Evolutionary conservation across 1,140 invertebrate genomes (phyloP).

Genomic region (Atta texana): DNA sequence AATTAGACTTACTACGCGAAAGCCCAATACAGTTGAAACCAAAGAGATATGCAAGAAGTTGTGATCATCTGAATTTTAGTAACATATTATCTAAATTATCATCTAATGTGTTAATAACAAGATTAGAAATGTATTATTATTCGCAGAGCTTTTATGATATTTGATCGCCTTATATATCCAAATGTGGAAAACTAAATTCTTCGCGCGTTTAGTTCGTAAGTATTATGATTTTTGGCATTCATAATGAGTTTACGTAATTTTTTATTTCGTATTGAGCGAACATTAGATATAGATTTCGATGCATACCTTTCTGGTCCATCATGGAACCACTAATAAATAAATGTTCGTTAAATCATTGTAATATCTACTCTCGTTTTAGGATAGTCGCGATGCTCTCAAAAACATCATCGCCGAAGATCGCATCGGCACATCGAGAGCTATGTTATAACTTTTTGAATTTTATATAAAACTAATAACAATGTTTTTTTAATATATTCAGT

Average conservation of each 20-base stretch:
- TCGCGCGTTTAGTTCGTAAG: constrained; percentile 15
- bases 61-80: not conserved
- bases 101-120: not conserved
- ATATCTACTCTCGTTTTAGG: constrained; percentile 26
- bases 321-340: not conserved
- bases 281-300: constrained; percentile 22
- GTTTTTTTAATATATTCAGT: constrained; percentile 32
- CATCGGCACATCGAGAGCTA: not conserved
- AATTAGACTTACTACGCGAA: constrained; percentile 8
- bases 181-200: not conserved
- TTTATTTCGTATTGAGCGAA: constrained; percentile 4
- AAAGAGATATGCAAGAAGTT: constrained; percentile 28
- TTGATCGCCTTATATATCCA: not conserved
- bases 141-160: not conserved
- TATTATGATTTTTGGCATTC: constrained; percentile 23
- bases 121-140: constrained; percentile 14
- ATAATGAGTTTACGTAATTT: constrained; percentile 21
- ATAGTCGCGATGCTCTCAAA: not conserved
- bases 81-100: constrained; percentile 1
- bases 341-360: constrained; percentile 21
- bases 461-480: constrained; percentile 29
- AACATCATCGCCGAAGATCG: constrained; percentile 6
- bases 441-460: constrained; percentile 21
- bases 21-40: constrained; percentile 6
- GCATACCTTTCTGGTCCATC: not conserved